Evolutionary conservation across 2,888 invertebrate genomes (phyloP).

Genomic region (Eucera pruinosa): DNA sequence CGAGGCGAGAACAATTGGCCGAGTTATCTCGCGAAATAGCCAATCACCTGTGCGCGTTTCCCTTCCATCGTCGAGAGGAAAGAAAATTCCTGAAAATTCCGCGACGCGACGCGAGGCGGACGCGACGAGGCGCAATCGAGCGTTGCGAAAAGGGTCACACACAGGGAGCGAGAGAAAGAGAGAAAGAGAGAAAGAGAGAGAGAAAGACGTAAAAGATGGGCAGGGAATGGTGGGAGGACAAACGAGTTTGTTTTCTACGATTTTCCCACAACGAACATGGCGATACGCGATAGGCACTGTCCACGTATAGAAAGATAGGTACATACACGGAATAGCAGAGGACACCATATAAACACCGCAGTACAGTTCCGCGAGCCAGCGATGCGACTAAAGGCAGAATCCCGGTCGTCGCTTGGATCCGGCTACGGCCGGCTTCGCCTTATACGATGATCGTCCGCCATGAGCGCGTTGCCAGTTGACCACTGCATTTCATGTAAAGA

Average conservation of each 20-base stretch:
- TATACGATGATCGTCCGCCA: slow-evolving; percentile 78
- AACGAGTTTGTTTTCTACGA: slow-evolving; percentile 83
- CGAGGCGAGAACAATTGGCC: neutral
- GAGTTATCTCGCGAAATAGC: slow-evolving; percentile 13
- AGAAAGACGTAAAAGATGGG: slow-evolving; percentile 42
- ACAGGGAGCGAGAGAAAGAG: slow-evolving; percentile 10
- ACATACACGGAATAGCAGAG: slow-evolving; percentile 77
- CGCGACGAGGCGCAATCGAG: neutral
- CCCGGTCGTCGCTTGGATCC: slow-evolving; percentile 78
- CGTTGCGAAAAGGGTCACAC: slow-evolving; percentile 43
- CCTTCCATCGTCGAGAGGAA: neutral
- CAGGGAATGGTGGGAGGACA: slow-evolving; percentile 56
- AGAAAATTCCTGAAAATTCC: slow-evolving; percentile 47
- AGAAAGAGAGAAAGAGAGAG: slow-evolving; percentile 2
- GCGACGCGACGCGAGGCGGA: slow-evolving; percentile 1
- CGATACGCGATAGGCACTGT: slow-evolving; percentile 75
- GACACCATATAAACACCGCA: slow-evolving; percentile 83
- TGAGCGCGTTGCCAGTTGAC: slow-evolving; percentile 69
- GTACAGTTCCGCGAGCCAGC: slow-evolving; percentile 77
- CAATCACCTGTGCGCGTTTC: neutral
- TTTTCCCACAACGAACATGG: slow-evolving; percentile 82
- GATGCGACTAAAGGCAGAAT: slow-evolving; percentile 77
- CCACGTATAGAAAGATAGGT: slow-evolving; percentile 74
- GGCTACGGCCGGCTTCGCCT: slow-evolving; percentile 77
- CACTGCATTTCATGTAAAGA: slow-evolving; percentile 80